Base-by-base conservation (phyloP, 2,113 vertebrate species). In the Ailurus styani region DNA sequence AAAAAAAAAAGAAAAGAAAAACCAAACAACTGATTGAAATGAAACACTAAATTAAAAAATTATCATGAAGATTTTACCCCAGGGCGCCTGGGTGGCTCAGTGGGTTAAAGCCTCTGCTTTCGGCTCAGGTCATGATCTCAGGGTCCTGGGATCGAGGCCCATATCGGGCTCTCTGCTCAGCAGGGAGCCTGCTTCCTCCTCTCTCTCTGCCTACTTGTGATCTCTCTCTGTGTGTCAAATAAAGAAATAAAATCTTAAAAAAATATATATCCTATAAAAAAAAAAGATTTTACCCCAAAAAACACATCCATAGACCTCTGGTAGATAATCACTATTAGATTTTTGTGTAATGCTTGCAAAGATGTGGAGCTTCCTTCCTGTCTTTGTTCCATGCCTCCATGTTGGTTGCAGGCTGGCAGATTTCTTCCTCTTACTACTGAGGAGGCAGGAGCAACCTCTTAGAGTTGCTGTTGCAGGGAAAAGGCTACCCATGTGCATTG, bases 21-120 rank as follows among this genome's bases (percentile, higher is more conserved):
- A 31, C 13, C 62, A 34, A 31, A 64, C 29, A 64, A 64, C 62
- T 81, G 31, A 87, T 84, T 3, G 17, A 96, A 87, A 79, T 87
- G n/a, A 92, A 94, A 34, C 37, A 91, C 17, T 83, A 79, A 87
- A 34, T 90, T 87, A 93, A 95, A 97, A 93, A 40, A 57, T 93
- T 82, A 62, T 91, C 73, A 78, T 86, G 1, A 54, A 45, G 15
- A 77, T n/a, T n/a, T n/a, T n/a, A n/a, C n/a, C n/a, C n/a, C n/a
- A n/a, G n/a, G n/a, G n/a, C n/a, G n/a, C n/a, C n/a, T n/a, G n/a
- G n/a, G n/a, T n/a, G n/a, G n/a, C n/a, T n/a, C n/a, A n/a, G n/a
- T n/a, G n/a, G n/a, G n/a, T n/a, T n/a, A n/a, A n/a, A n/a, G n/a
- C n/a, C n/a, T n/a, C n/a, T n/a, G n/a, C n/a, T n/a, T n/a, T n/a